phyloP scores from a whole-genome alignment of 1,140 invertebrate genomes.

The Megalonaias nervosa region DNA sequence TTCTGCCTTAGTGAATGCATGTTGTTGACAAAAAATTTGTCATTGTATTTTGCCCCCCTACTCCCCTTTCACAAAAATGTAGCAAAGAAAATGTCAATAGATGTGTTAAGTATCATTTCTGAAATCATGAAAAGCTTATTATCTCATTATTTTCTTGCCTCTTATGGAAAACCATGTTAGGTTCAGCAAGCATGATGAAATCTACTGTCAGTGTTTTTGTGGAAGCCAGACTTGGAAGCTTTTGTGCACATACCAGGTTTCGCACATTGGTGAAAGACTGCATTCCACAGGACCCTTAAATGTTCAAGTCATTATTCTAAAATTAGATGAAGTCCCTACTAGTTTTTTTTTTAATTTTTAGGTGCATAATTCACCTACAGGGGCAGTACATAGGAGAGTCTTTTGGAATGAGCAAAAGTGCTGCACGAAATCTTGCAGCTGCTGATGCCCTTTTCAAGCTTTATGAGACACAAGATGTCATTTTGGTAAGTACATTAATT shows the following conservation, averaged over 20 bases:
- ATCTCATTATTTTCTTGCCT: too few species aligned
- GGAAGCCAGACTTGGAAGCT: not conserved
- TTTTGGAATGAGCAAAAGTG: slow-evolving; percentile 43
- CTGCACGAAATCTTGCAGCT: slow-evolving; percentile 49
- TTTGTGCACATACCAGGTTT: not conserved
- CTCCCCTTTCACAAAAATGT: too few species aligned
- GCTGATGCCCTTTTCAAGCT: slow-evolving; percentile 56
- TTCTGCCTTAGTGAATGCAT: too few species aligned
- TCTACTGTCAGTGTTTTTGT: not conserved
- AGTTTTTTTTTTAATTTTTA: slow-evolving; percentile 12
- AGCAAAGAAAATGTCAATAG: too few species aligned
- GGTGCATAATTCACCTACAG: slow-evolving; percentile 53
- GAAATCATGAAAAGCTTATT: too few species aligned
- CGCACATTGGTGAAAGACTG: not conserved
- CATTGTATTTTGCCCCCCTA: too few species aligned
- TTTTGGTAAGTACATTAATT: slow-evolving; percentile 37
- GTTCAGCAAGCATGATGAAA: not conserved
- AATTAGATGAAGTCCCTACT: not conserved
- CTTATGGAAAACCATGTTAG: not conserved
- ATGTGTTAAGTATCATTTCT: too few species aligned
- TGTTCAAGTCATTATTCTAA: not conserved
- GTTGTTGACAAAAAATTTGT: too few species aligned
- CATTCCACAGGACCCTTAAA: not conserved
- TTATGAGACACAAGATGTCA: slow-evolving; percentile 53
- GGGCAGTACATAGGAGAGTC: slow-evolving; percentile 42